phyloP scores from a whole-genome alignment of 2,113 vertebrate species.

The Hypomesus transpacificus region DNA sequence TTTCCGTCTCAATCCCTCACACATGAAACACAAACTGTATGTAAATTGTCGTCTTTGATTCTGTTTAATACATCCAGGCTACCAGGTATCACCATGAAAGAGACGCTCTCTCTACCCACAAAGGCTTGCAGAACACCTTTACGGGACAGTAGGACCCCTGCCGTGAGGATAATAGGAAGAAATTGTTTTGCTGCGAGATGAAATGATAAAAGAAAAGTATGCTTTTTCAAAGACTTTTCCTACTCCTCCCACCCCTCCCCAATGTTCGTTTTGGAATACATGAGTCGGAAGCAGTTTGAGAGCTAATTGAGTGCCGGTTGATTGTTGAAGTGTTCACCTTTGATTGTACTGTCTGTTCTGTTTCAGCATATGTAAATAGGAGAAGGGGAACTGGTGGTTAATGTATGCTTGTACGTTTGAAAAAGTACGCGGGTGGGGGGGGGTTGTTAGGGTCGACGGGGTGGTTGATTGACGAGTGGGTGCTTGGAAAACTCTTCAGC shows the following conservation, averaged over 20 bases:
- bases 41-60: slow-evolving; percentile 74
- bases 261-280: slow-evolving; percentile 44
- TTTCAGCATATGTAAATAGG: slow-evolving; percentile 44
- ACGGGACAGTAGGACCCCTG: slow-evolving; percentile 60
- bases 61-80: slow-evolving; percentile 64
- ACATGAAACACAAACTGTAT: slow-evolving; percentile 70
- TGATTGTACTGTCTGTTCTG: slow-evolving; percentile 39
- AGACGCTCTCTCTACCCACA: slow-evolving; percentile 48
- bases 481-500: neutral
- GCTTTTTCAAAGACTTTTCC: slow-evolving; percentile 67
- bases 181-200: slow-evolving; percentile 71
- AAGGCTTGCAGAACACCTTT: slow-evolving; percentile 57
- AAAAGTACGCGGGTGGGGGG: slow-evolving; percentile 48
- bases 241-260: slow-evolving; percentile 36
- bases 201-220: slow-evolving; percentile 64
- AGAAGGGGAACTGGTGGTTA: neutral
- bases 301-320: slow-evolving; percentile 69
- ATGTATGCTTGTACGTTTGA: neutral
- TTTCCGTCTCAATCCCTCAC: slow-evolving; percentile 65
- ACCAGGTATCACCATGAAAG: slow-evolving; percentile 64
- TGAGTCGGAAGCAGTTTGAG: slow-evolving; percentile 50
- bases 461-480: slow-evolving; percentile 19
- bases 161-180: slow-evolving; percentile 71
- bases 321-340: slow-evolving; percentile 66
- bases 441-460: slow-evolving; percentile 38